Base-by-base conservation (phyloP, 1,140 invertebrate species). In the Anastrepha ludens region DNA sequence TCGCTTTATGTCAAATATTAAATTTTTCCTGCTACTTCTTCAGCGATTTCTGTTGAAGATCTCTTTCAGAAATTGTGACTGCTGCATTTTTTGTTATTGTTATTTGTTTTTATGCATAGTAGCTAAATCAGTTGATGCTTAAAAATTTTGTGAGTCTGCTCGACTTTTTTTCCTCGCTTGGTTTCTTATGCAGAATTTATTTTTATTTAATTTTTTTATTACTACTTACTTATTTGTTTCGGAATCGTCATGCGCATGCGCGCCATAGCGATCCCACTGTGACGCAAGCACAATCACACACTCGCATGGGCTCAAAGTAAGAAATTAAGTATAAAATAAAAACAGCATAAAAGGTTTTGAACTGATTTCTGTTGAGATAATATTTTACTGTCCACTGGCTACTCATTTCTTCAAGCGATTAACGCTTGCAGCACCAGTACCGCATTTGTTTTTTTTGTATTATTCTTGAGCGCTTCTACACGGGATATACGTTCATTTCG, bases 1-100 rank as follows among this genome's bases (percentile, higher is more conserved):
- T 81, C 74, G 74, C 74, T 58, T 81, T 55, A 81, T 81, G 74
- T 81, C 74, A 81, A 81, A 81, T 58, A 81, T 81, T 81, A 81
- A 81, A 55, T 81, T 81, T 81, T 81, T 81, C n/a, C 47, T 55
- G 74, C 74, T 81, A 81, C 74, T 50, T 81, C 47, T 81, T 81
- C 74, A 55, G 74, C n/a, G 74, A 81, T 81, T 81, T 81, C 74
- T 55, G 74, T 55, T 50, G 74, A 81, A 81, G 74, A 81, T 55
- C 47, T 81, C 9, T 81, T 81, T 81, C 74, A 81, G 47, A 81
- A 81, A 55, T 81, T 55, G 74, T 81, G 74, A 81, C 74, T 1
- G 6, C 55, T 58, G 4, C 55, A 55, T n/a, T 29, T 4, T 74
- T 74, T 81, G 74, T 29, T 29, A 29, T 29, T 29, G 29, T 29